Base-by-base conservation (phyloP, 2,797 vertebrate species). In the Smutsia gigantea region DNA sequence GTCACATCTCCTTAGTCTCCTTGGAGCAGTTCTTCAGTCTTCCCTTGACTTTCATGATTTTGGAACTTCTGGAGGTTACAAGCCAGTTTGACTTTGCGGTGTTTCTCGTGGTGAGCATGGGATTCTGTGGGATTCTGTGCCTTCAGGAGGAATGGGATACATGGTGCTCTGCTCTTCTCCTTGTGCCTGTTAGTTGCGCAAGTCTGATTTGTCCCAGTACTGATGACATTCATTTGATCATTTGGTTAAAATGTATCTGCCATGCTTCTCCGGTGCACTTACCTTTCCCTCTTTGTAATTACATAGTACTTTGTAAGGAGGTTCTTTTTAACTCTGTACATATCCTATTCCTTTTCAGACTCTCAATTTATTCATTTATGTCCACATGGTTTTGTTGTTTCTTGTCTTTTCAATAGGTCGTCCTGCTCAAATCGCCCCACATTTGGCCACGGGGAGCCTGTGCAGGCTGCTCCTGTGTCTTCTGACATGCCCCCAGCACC, bases 241-340 rank as follows among this genome's bases (percentile, higher is more conserved):
- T 51, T 86, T 72, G n/a, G 39, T 94, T 74, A 57, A 93, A 37
- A 23, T 75, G 2, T 69, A 46, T 75, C 57, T 68, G 17, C 29
- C 18, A 42, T 7, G 9, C 53, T 74, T 86, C 37, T 59, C 27
- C 39, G 71, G 34, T 86, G n/a, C 74, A 75, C 14, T 75, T 87
- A 25, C 21, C 71, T 29, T 84, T 93, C 11, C 29, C 23, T 51
- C 19, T 93, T 74, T 94, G 34, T 68, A 86, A 74, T 88, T 86
- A 93, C 84, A 34, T 79, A 61, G 6, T 64, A 77, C 82, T 57
- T 92, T 81, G 29, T 46, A 17, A 96, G 11, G 49, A 69, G 34
- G 23, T 55, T 69, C 31, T 89, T 95, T 79, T 86, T 90, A 87
- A 57, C 53, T 59, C 27, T 74, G 31, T 68, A 90, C 74, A 90